phyloP scores from a whole-genome alignment of 2,797 vertebrate species.

The Morus bassanus region DNA sequence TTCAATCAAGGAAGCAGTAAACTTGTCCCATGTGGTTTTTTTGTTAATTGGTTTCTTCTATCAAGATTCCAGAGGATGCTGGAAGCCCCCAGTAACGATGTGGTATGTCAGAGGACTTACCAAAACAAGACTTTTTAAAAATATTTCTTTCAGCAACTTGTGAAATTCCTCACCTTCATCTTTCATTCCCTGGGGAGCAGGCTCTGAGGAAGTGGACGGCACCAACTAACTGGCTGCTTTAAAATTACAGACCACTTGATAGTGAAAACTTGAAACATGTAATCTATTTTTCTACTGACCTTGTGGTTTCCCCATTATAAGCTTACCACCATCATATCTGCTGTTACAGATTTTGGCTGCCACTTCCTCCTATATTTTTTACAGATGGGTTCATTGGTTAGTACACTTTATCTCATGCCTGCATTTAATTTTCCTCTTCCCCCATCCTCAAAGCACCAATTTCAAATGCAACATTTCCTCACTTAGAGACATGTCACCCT shows the following conservation, averaged over 20 bases:
- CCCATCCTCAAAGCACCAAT: not conserved
- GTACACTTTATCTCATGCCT: not conserved
- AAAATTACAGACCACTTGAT: conserved; percentile 32
- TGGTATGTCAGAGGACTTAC: not conserved
- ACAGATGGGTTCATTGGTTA: not conserved
- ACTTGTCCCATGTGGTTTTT: conserved; percentile 48
- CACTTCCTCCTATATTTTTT: conserved; percentile 45
- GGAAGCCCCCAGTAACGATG: conserved; percentile 7
- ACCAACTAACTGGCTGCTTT: conserved; percentile 26
- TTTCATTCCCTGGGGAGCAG: not conserved
- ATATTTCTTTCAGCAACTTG: conserved; percentile 51
- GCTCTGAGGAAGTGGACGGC: not conserved
- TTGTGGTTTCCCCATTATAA: not conserved
- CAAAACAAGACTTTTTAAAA: conserved; percentile 17
- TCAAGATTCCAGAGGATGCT: conserved; percentile 13
- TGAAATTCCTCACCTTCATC: conserved; percentile 68
- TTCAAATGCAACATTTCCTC: not conserved
- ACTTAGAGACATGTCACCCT: not conserved
- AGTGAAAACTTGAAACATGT: not conserved
- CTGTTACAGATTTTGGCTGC: conserved; percentile 11
- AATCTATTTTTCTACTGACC: conserved; percentile 18
- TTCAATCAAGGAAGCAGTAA: conserved; percentile 40
- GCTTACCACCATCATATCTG: not conserved
- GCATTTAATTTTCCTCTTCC: conserved; percentile 29
- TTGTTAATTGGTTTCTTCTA: conserved; percentile 58